Conservation (phyloP, 2,888 invertebrate genomes). For the Andrena trimmerana region DNA sequence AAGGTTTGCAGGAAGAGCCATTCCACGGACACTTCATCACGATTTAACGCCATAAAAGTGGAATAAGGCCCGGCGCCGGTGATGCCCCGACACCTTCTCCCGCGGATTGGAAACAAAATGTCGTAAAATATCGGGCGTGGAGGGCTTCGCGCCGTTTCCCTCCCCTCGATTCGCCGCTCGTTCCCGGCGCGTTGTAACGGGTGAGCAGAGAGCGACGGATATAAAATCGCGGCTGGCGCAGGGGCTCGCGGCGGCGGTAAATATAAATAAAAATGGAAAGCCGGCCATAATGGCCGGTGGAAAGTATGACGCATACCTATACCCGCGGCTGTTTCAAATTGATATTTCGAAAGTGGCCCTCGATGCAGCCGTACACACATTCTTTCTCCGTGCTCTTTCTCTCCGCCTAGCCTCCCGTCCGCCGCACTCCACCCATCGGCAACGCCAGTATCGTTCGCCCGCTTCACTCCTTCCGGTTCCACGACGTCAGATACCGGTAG, state of each 20-base stretch:
- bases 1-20: constrained; percentile 60
- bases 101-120: constrained; percentile 82
- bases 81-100: constrained; percentile 67
- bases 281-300: constrained; percentile 82
- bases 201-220: constrained; percentile 64
- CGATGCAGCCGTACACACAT: constrained; percentile 52
- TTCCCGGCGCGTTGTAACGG: constrained; percentile 34
- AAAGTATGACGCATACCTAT: constrained; percentile 83
- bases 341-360: constrained; percentile 79
- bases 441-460: background rate
- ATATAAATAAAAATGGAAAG: constrained; percentile 85
- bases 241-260: constrained; percentile 71
- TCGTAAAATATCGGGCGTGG: constrained; percentile 79
- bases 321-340: constrained; percentile 79
- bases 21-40: constrained; percentile 73
- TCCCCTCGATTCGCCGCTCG: constrained; percentile 10
- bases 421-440: background rate
- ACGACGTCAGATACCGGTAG: constrained; percentile 19
- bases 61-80: constrained; percentile 71
- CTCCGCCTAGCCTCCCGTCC: background rate
- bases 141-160: background rate
- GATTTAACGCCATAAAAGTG: constrained; percentile 80
- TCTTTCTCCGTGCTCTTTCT: constrained; percentile 39
- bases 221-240: constrained; percentile 56
- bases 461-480: constrained; percentile 20